Percentiles rank a stretch among this genome's conserved stretches.
Evolutionary conservation across 1,140 invertebrate species (phyloP).

Genomic region (Nasonia giraulti): DNA sequence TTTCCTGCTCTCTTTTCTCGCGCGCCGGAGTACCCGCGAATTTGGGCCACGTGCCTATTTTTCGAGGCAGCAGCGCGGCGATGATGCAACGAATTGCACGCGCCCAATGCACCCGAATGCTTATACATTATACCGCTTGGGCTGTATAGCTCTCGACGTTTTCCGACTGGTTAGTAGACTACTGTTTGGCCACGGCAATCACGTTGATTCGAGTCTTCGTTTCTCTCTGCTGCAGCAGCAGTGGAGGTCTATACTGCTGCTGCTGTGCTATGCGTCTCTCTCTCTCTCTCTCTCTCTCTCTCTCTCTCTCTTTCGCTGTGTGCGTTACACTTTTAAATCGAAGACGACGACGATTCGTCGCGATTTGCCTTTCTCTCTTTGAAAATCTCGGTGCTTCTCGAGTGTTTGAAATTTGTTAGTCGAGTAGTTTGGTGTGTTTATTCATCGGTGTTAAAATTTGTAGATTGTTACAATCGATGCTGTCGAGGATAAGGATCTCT

Average conservation of each 20-base stretch:
- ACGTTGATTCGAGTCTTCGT: constrained; percentile 32
- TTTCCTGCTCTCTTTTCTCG: not conserved
- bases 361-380: constrained; percentile 16
- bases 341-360: not conserved
- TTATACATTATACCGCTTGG: not conserved
- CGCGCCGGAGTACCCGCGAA: not conserved
- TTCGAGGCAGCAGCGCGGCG: not conserved
- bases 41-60: constrained; percentile 43
- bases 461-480: not conserved
- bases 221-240: not conserved
- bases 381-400: not conserved
- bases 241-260: not conserved
- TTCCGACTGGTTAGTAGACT: constrained; percentile 36
- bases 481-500: not conserved
- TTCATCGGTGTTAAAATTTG: not conserved
- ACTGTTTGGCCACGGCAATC: constrained; percentile 43
- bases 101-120: constrained; percentile 31
- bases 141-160: constrained; percentile 18
- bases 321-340: constrained; percentile 41
- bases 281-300: not conserved
- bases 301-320: not conserved
- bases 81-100: constrained; percentile 23
- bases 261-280: not conserved
- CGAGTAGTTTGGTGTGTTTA: too few species aligned
- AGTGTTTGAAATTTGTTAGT: not conserved